Conservation (phyloP, 2,113 vertebrate genomes). For the Lonchura striata region DNA sequence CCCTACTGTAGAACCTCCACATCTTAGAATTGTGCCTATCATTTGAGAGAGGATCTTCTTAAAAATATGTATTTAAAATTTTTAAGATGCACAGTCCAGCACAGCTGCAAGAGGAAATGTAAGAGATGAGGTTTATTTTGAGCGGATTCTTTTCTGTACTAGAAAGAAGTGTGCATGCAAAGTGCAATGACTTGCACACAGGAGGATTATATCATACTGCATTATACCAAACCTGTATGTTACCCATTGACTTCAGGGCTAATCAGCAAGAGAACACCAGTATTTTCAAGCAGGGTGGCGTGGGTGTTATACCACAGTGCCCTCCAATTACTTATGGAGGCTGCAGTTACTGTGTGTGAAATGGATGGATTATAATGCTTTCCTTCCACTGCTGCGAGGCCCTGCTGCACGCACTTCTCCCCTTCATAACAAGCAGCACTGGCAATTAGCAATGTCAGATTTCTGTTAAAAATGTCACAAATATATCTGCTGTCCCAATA, state of each 20-base stretch:
- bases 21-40: accelerated
- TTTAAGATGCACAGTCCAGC: background rate
- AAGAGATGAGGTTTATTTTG: background rate
- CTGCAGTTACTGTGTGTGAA: background rate
- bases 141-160: background rate
- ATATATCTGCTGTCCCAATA: background rate
- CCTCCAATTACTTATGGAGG: background rate
- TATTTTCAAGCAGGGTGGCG: background rate
- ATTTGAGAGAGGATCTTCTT: background rate
- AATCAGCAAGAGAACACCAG: background rate
- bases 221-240: background rate
- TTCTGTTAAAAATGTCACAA: background rate
- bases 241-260: background rate
- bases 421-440: background rate
- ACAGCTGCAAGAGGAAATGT: background rate
- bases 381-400: background rate
- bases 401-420: background rate
- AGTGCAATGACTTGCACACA: background rate
- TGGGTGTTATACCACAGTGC: background rate
- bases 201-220: background rate
- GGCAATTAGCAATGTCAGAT: background rate
- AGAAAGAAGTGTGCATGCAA: accelerated
- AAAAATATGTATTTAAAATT: background rate
- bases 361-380: background rate
- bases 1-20: background rate